These are phyloP conservation scores for Drosophila mimetica DNA, from an alignment of 2,888 invertebrate genomes.

Conservation along the genomic window DNA sequence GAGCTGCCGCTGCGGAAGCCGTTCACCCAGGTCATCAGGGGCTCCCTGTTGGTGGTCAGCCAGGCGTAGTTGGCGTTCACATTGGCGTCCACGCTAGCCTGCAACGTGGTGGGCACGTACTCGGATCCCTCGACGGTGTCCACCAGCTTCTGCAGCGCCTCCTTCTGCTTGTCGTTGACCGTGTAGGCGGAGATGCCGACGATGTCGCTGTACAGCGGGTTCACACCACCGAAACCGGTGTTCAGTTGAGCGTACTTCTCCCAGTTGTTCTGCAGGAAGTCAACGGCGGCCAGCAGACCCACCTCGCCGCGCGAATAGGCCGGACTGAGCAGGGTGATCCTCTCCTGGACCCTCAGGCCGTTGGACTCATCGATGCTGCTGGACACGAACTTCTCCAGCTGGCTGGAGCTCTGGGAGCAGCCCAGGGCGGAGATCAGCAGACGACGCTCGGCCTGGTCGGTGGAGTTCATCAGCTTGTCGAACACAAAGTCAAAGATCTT, in stretches of 20 bases:
- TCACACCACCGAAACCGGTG: conserved; percentile 68
- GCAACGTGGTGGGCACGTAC: conserved; percentile 55
- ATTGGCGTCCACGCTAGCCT: conserved; percentile 55
- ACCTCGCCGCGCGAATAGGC: conserved; percentile 76
- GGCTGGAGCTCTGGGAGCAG: conserved; percentile 86
- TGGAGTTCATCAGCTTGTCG: conserved; percentile 85
- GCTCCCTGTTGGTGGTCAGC: conserved; percentile 75
- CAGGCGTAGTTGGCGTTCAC: conserved; percentile 72
- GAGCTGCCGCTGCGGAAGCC: conserved; percentile 55
- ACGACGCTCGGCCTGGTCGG: conserved; percentile 87
- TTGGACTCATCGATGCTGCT: conserved; percentile 71
- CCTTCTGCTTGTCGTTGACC: conserved; percentile 69
- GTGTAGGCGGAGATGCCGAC: conserved; percentile 72
- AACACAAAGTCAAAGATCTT: conserved; percentile 88
- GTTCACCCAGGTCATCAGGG: conserved; percentile 73
- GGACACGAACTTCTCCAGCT: conserved; percentile 85
- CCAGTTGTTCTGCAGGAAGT: conserved; percentile 85
- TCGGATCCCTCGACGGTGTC: conserved; percentile 61
- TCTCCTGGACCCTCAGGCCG: conserved; percentile 73
- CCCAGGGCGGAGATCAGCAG: conserved; percentile 87
- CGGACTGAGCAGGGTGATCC: conserved; percentile 70
- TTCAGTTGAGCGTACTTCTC: conserved; percentile 72
- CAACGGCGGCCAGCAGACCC: conserved; percentile 85
- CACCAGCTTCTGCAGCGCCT: conserved; percentile 66
- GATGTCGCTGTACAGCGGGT: conserved; percentile 77